Evolutionary conservation across 2,797 vertebrate genomes (phyloP).

Genomic region (Rhinophrynus dorsalis): DNA sequence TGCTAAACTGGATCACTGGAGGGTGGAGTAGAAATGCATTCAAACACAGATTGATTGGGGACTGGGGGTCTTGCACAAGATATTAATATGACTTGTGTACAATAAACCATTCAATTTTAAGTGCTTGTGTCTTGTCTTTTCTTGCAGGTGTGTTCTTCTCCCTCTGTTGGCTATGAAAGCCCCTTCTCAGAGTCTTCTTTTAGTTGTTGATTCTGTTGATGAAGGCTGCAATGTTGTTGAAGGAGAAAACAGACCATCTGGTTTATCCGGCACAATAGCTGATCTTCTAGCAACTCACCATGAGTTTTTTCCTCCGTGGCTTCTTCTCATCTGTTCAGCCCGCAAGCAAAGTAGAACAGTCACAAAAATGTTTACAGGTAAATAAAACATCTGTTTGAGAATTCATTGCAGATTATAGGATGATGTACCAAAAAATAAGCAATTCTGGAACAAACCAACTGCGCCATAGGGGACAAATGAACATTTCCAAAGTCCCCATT

Average conservation of each 20-base stretch:
- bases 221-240: conserved; percentile 84
- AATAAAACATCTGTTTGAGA: conserved; percentile 43
- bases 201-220: conserved; percentile 92
- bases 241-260: conserved; percentile 77
- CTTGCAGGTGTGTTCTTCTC: conserved; percentile 85
- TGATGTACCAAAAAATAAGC: no score
- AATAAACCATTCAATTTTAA: no score
- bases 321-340: conserved; percentile 92
- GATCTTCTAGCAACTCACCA: conserved; percentile 93
- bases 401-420: no score
- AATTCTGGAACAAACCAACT: no score
- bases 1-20: no score
- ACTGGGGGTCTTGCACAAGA: no score
- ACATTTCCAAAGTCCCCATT: no score
- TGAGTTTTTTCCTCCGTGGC: conserved; percentile 94
- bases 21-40: no score
- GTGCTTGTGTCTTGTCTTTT: no score
- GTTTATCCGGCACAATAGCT: conserved; percentile 84
- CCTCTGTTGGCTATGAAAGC: conserved; percentile 87
- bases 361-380: conserved; percentile 95
- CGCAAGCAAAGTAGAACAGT: conserved; percentile 94
- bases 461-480: no score
- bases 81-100: no score
- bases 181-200: conserved; percentile 86
- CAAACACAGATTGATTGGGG: no score